Base-by-base conservation (phyloP, 53 echinoderm and acorn worm species). In the Echinarachnius parma region DNA sequence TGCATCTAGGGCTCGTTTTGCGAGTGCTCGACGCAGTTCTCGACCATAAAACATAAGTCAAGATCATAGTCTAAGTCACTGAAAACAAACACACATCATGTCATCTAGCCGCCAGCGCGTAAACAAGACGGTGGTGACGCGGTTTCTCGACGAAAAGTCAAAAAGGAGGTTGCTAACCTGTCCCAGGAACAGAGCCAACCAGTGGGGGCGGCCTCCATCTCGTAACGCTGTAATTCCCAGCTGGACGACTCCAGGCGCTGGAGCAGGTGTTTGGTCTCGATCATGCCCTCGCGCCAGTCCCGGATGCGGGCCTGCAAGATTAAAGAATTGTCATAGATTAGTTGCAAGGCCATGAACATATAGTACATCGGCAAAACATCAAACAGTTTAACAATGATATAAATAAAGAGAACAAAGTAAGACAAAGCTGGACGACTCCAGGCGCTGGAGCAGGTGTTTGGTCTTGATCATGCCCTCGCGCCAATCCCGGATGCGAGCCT, bases 171-270 rank as follows among this genome's bases (percentile, higher is more conserved):
- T n/a, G n/a, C n/a, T n/a, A n/a, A 93, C 94, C 94, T 93, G 90
- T 93, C 90, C 94, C 94, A 93, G 29, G 77, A 80, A 77, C 94
- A 93, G 48, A 87, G 82, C 94, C 94, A 93, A 31, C 84, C 87
- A 0, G 63, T 53, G 50, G 94, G 94, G 29, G 83, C 84, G 15
- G 94, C 89, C 65, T 89, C 89, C 13, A 58, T 67, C 71, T 93
- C 94, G 33, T 90, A 82, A 24, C 78, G 81, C 75, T 90, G 81
- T 32, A 93, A 75, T 63, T 93, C 89, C 94, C 94, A 93, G 79
- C 81, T 84, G 0, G 94, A 80, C 9, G 63, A 64, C 77, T 93
- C 80, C 28, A 93, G 84, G 48, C 89, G 86, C 15, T 81, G 80
- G 1, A 90, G 78, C 29, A 93, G 84, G 59, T 93, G 83, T 28